phyloP scores from a whole-genome alignment of 2,888 invertebrate species.

The Chrysolina americana region DNA sequence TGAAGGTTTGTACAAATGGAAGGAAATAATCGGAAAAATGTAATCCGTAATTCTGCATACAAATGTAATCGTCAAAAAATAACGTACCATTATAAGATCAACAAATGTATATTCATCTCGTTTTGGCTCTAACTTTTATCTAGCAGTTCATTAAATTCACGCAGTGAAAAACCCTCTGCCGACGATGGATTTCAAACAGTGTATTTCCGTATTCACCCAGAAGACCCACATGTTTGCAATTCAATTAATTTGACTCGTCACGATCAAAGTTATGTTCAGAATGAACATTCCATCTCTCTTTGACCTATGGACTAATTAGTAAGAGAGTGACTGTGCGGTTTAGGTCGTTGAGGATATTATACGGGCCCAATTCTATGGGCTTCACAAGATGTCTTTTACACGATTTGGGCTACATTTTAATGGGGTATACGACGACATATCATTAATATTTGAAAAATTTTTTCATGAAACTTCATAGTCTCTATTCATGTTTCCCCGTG shows the following conservation, averaged over 20 bases:
- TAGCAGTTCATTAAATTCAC: neutral
- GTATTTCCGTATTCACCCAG: constrained; percentile 20
- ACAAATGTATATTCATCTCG: neutral
- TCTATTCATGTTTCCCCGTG: too few species aligned
- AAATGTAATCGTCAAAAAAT: too few species aligned
- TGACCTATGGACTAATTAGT: constrained; percentile 37
- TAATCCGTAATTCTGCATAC: too few species aligned
- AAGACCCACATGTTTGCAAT: constrained; percentile 28
- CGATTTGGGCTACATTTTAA: neutral
- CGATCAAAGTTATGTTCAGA: constrained; percentile 28
- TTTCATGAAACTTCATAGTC: too few species aligned
- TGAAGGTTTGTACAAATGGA: too few species aligned
- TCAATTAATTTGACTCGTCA: constrained; percentile 26
- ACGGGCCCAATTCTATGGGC: constrained; percentile 29
- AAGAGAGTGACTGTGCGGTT: constrained; percentile 18
- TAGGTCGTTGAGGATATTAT: constrained; percentile 27
- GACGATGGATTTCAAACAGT: constrained; percentile 14
- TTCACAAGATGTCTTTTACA: constrained; percentile 21
- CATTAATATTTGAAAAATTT: neutral
- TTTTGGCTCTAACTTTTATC: neutral
- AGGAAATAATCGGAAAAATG: too few species aligned
- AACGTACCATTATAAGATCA: too few species aligned
- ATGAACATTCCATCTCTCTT: constrained; percentile 30
- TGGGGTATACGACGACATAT: neutral
- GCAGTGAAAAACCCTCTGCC: neutral